Evolutionary conservation across 2,888 invertebrate genomes (phyloP), one percentile per base, ranked within the genome.

Genomic region (Sarcophaga variegata): DNA sequence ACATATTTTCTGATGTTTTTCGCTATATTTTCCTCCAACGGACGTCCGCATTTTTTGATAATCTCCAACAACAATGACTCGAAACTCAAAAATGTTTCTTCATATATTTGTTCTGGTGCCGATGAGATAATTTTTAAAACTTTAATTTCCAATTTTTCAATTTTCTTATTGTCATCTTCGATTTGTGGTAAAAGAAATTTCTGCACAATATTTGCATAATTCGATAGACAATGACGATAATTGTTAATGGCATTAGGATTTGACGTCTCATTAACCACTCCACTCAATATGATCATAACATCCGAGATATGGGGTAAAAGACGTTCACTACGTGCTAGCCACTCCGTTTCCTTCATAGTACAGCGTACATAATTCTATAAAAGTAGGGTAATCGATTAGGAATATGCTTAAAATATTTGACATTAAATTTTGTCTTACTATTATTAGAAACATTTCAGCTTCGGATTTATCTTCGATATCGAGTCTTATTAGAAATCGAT

Each of bases 261-360:
- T 54, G 89, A 89, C 0, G 90, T 90, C 81, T 91, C 90, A 45
- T 89, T 89, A 1, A 91, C 90, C 63, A 91, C 89, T 6, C 89
- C 89, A 54, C 90, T 90, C n/a, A 91, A 85, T 10, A 90, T 89
- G 0, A 91, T 81, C 88, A 91, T 90, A 83, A 91, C 90, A 87
- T 91, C 89, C 14, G 91, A 90, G 49, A 91, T 90, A 59, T 91
- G 90, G 0, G 90, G 90, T 54, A 90, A 71, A 22, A 92, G 89
- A 6, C 88, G 88, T 75, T 90, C 88, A 82, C 90, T 91, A 27
- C 90, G 89, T 11, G 91, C 91, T 49, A 92, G 76, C 91, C 91
- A 92, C 85, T 91, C 90, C 4, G 90, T 90, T 89, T 92, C 92
- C 70, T 91, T 91, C 64, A 89, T 88, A 4, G 92, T 92, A 47